These are phyloP conservation scores for Chironomus striatipennis DNA, from an alignment of 1,140 invertebrate genomes.

Conservation along the genomic window DNA sequence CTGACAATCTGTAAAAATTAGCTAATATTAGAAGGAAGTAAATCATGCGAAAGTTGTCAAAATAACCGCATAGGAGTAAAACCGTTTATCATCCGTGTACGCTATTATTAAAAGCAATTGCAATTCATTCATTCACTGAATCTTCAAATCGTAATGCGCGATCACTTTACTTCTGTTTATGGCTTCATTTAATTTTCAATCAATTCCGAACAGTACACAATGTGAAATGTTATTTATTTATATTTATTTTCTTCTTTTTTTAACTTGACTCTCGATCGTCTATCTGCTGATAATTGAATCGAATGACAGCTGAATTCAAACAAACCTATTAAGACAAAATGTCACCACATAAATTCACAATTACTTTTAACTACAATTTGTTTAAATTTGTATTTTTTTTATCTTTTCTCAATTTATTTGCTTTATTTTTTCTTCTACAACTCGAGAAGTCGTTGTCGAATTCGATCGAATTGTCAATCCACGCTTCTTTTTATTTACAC, in stretches of 20 bases:
- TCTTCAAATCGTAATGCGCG: neutral
- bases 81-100: no score
- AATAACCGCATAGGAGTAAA: no score
- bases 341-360: constrained; percentile 8
- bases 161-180: neutral
- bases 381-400: neutral
- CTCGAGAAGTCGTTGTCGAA: neutral
- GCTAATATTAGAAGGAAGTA: no score
- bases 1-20: no score
- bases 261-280: neutral
- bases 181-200: constrained; percentile 13
- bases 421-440: neutral
- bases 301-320: neutral
- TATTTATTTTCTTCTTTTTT: neutral
- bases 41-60: no score
- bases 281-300: neutral
- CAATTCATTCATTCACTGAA: no score
- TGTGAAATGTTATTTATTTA: neutral
- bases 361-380: constrained; percentile 6
- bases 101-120: no score
- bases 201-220: neutral
- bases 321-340: constrained; percentile 2
- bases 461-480: no score
- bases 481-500: no score
- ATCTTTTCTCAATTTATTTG: neutral